These are phyloP conservation scores for Arrhamphus sclerolepis DNA, from an alignment of 2,797 vertebrate species.

Conservation along the genomic window DNA sequence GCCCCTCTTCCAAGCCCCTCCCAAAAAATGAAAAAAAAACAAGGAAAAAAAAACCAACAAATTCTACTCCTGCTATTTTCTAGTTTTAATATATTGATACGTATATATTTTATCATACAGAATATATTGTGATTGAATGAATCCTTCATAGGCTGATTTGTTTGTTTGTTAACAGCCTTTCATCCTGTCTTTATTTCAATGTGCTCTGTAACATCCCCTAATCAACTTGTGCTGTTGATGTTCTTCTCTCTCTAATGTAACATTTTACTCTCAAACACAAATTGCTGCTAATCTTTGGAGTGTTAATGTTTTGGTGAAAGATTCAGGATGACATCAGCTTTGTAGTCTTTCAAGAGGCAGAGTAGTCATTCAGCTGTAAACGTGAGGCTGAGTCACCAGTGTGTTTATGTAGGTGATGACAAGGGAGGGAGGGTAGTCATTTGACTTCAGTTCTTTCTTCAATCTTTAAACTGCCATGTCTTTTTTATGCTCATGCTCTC, in stretches of 20 bases:
- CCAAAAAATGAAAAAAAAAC: too few species aligned
- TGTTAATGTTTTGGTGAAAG: not conserved
- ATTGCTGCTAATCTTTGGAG: constrained; percentile 19
- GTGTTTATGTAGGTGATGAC: constrained; percentile 11
- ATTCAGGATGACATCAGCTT: constrained; percentile 27
- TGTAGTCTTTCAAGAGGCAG: constrained; percentile 39
- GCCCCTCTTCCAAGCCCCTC: not conserved
- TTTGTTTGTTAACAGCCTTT: not conserved
- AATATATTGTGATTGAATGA: too few species aligned
- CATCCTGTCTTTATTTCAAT: constrained; percentile 17
- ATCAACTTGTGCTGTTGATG: not conserved
- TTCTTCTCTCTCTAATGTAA: constrained; percentile 27
- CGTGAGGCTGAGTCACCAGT: constrained; percentile 9
- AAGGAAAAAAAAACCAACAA: too few species aligned
- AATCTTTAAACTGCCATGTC: not conserved
- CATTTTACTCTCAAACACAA: constrained; percentile 29
- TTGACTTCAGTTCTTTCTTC: constrained; percentile 14
- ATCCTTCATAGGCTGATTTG: too few species aligned
- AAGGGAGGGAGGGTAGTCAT: constrained; percentile 1
- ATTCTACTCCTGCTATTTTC: constrained; percentile 2
- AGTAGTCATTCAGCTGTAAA: constrained; percentile 39
- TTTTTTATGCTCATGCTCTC: not conserved
- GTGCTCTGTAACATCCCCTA: not conserved
- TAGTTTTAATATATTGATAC: not conserved
- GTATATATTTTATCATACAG: not conserved